Evolutionary conservation across 2,113 vertebrate genomes (phyloP), one percentile per base, ranked within the genome.

Genomic region (Odontophorus gujanensis): DNA sequence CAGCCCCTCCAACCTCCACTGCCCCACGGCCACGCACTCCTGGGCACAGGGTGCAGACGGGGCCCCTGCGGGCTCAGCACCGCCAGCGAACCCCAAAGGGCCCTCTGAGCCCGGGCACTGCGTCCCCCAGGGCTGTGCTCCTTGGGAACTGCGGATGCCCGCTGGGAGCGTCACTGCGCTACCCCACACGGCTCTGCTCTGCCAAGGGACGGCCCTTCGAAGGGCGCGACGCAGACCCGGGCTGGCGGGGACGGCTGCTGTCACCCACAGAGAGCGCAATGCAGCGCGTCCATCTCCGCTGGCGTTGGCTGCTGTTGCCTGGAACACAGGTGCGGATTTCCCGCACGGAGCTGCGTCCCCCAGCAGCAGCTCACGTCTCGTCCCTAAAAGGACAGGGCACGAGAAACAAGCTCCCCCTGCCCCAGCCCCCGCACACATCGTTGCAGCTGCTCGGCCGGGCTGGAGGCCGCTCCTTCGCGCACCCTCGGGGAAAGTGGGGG

Each of bases 21-120:
- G 51, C 26, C 51, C 51, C 51, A 53, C 26, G 25, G 51, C 32
- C 10, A 2, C 36, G 5, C 50, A 26, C 34, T 61, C 36, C 58
- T 24, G 17, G 50, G 57, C 1, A 36, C 81, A 32, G 25, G 19
- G 30, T 1, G 0, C 5, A 30, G 8, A 4, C 10, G 36, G 42
- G 20, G 51, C 22, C 48, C 9, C 51, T 55, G 24, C 24, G 36
- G 62, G 21, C 30, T 21, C 17, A 8, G 40, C 22, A 38, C 7
- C 74, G 30, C 50, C 67, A 82, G 53, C 20, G 12, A 36, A 21
- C 1, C 1, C 43, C 67, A 4, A 36, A 77, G 7, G 5, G 11
- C 12, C 47, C 13, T 78, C 21, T 81, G 38, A 65, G 77, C 47
- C 1, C 0, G 1, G 21, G 17, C 61, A 81, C 12, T n/a, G 34